These are phyloP conservation scores for Cephalotes varians DNA, from an alignment of 2,888 invertebrate species.

Conservation along the genomic window DNA sequence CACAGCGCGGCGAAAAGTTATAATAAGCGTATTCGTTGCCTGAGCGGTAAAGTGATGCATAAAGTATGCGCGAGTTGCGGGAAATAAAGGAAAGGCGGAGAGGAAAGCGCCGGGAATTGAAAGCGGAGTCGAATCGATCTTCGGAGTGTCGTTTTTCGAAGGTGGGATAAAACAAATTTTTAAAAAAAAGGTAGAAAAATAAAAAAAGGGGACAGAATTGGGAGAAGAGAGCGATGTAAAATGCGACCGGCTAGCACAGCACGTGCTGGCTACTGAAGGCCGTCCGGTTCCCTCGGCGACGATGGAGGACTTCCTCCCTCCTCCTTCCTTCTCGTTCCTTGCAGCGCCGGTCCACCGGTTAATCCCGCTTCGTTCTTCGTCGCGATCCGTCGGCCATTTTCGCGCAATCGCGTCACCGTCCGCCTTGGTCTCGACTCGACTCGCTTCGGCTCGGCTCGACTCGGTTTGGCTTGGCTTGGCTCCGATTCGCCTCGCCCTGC, in stretches of 20 bases:
- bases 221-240: constrained; percentile 66
- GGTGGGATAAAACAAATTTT: constrained; percentile 6
- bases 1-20: constrained; percentile 51
- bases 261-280: constrained; percentile 82
- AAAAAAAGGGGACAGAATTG: constrained; percentile 42
- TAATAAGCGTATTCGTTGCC: constrained; percentile 75
- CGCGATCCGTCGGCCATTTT: constrained; percentile 64
- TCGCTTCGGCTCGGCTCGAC: neutral
- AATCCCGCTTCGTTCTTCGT: constrained; percentile 56
- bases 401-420: constrained; percentile 69
- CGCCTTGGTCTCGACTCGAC: constrained; percentile 47
- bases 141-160: neutral
- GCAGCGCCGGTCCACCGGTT: constrained; percentile 10
- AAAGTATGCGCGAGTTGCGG: constrained; percentile 2
- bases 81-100: neutral
- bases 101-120: neutral
- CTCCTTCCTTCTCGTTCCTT: neutral
- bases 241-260: constrained; percentile 80
- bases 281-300: constrained; percentile 57
- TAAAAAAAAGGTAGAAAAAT: constrained; percentile 43
- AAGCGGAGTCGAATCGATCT: neutral
- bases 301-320: constrained; percentile 63
- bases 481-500: neutral
- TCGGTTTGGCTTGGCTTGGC: neutral
- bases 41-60: constrained; percentile 41